phyloP scores from a whole-genome alignment of 2,113 vertebrate species.

The Mohoua ochrocephala region DNA sequence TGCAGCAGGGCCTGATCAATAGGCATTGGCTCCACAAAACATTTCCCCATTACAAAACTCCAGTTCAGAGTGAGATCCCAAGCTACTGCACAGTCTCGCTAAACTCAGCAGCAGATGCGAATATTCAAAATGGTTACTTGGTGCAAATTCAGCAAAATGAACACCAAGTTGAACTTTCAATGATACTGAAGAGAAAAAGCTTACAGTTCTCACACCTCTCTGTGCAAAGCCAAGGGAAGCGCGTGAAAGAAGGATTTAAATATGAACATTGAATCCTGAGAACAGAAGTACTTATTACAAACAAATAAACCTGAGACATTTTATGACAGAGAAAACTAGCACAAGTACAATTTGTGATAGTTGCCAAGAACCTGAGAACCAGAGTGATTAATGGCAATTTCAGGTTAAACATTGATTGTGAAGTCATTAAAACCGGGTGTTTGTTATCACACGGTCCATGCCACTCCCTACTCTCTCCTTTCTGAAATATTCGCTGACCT shows the following conservation, averaged over 20 bases:
- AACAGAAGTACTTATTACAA: neutral
- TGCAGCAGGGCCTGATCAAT: neutral
- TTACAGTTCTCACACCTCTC: neutral
- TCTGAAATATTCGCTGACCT: neutral
- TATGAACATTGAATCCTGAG: neutral
- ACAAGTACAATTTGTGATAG: neutral
- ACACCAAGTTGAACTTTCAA: neutral
- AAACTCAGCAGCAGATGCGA: neutral
- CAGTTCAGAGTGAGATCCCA: neutral
- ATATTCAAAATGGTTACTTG: neutral
- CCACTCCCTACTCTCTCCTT: neutral
- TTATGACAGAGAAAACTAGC: neutral
- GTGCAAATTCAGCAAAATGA: neutral
- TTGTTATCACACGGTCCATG: neutral
- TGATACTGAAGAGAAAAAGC: neutral
- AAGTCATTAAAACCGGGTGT: neutral
- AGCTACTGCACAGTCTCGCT: neutral
- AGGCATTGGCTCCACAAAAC: neutral
- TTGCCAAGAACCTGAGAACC: neutral
- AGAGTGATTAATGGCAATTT: neutral
- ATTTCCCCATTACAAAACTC: neutral
- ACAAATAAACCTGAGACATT: neutral
- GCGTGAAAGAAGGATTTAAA: neutral
- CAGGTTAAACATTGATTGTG: slow-evolving; percentile 11
- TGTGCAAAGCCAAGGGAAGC: neutral